Evolutionary conservation across 2,888 invertebrate genomes (phyloP).

Genomic region (Labia minor): DNA sequence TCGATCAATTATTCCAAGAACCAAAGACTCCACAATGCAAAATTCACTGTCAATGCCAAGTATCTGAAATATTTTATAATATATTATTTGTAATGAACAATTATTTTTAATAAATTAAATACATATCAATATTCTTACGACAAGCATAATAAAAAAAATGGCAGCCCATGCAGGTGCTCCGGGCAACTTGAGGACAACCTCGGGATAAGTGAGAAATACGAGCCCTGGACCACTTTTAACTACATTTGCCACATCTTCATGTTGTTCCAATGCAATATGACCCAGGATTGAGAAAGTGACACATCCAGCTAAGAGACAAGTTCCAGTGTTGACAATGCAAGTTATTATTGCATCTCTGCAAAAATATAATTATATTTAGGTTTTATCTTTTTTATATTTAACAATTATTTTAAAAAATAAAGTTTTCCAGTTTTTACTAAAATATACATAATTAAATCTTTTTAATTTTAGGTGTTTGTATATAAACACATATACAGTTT

Average conservation of each 20-base stretch:
- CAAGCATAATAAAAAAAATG: slow-evolving; percentile 62
- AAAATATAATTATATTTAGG: slow-evolving; percentile 24
- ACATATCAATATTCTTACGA: slow-evolving; percentile 38
- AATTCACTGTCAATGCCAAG: slow-evolving; percentile 66
- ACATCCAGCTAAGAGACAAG: slow-evolving; percentile 61
- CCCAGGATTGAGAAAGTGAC: slow-evolving; percentile 67
- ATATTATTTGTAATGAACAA: neutral
- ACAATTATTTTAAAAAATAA: no score
- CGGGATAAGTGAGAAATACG: slow-evolving; percentile 63
- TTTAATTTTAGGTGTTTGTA: no score
- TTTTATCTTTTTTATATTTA: no score
- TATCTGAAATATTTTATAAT: slow-evolving; percentile 38
- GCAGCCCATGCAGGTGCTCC: slow-evolving; percentile 59
- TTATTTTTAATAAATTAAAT: neutral
- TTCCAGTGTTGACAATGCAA: slow-evolving; percentile 58
- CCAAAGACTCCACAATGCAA: slow-evolving; percentile 52
- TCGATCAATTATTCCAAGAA: slow-evolving; percentile 47
- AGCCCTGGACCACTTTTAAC: slow-evolving; percentile 58
- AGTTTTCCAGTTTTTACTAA: no score
- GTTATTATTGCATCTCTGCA: slow-evolving; percentile 59
- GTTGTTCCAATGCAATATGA: slow-evolving; percentile 49
- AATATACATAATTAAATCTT: no score
- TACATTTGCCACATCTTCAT: slow-evolving; percentile 40
- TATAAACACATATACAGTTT: no score
- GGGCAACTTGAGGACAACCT: slow-evolving; percentile 60